phyloP scores from a whole-genome alignment of 2,888 invertebrate species.

The Clanis bilineata region DNA sequence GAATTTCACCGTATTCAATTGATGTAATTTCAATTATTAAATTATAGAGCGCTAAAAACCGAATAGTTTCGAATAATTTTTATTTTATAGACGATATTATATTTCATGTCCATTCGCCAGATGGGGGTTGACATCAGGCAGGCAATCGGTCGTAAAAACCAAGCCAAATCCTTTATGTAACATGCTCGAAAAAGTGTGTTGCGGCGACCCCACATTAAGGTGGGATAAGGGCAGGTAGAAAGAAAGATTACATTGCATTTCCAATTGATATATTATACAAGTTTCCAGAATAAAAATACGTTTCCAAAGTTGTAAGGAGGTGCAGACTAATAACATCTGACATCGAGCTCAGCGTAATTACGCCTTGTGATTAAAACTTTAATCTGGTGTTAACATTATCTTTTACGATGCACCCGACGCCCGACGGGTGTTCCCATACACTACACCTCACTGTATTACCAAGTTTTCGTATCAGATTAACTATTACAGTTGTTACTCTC shows the following conservation, averaged over 20 bases:
- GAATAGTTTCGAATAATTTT: too few relatives aligned
- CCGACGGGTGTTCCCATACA: background rate
- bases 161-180: too few relatives aligned
- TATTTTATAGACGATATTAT: too few relatives aligned
- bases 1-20: too few relatives aligned
- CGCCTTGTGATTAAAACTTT: slow-evolving; percentile 14
- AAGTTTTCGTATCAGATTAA: slow-evolving; percentile 18
- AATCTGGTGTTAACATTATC: slow-evolving; percentile 19
- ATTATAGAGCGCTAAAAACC: too few relatives aligned
- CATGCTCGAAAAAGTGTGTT: too few relatives aligned
- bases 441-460: slow-evolving; percentile 11
- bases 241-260: background rate
- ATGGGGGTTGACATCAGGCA: too few relatives aligned
- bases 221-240: too few relatives aligned
- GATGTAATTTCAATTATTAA: too few relatives aligned
- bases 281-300: background rate
- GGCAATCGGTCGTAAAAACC: too few relatives aligned
- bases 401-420: slow-evolving; percentile 17
- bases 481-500: slow-evolving; percentile 13
- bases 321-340: slow-evolving; percentile 7
- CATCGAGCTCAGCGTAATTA: background rate
- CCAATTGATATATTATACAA: background rate
- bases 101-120: too few relatives aligned
- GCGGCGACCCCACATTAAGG: too few relatives aligned
- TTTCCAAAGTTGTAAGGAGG: background rate